These are phyloP conservation scores for Natator depressus DNA, from an alignment of 2,113 vertebrate genomes.

Conservation along the genomic window DNA sequence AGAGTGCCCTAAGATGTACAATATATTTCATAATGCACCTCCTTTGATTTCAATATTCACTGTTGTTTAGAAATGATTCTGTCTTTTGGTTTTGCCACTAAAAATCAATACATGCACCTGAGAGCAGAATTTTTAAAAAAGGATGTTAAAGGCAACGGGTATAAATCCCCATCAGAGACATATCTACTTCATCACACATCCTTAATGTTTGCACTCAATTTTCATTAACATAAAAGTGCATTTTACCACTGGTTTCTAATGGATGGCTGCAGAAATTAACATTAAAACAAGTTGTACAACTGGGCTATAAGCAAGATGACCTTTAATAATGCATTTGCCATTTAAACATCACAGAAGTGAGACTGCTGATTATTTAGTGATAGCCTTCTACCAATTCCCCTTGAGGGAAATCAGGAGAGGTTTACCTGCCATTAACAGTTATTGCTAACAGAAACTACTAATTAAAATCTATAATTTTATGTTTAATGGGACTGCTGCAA, in stretches of 20 bases:
- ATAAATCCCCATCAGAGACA: neutral
- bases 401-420: conserved; percentile 71
- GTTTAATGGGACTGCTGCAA: conserved; percentile 49
- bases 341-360: conserved; percentile 48
- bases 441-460: conserved; percentile 70
- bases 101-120: neutral
- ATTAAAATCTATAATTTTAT: conserved; percentile 71
- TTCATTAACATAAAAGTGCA: conserved; percentile 9
- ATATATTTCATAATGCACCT: neutral
- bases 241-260: conserved; percentile 40
- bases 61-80: neutral
- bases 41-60: neutral
- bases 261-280: conserved; percentile 47
- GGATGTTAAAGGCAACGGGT: neutral
- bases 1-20: neutral
- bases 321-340: conserved; percentile 67
- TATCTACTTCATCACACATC: neutral
- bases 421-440: conserved; percentile 69
- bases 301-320: conserved; percentile 60
- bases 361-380: conserved; percentile 57
- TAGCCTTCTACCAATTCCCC: conserved; percentile 43
- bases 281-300: conserved; percentile 44
- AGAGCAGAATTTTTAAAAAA: neutral
- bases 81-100: neutral
- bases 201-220: neutral